Evolutionary conservation across 2,888 invertebrate species (phyloP), one percentile per base, ranked within the genome.

Genomic region (Pollenia amentaria): DNA sequence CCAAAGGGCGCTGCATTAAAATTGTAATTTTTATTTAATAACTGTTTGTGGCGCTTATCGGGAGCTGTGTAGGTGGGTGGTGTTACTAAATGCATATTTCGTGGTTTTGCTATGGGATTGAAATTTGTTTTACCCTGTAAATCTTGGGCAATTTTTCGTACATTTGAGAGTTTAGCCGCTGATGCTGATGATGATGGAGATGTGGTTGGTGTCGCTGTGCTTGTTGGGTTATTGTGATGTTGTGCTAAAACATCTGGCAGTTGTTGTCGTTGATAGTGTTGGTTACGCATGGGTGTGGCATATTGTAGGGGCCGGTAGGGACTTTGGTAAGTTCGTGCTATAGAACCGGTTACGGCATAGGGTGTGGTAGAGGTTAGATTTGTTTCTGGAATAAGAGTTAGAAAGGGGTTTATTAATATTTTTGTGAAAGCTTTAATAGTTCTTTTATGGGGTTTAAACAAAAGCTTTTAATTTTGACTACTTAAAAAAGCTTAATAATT

Each of bases 41-140:
- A 76, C 11, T 80, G 88, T 55, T 89, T 88, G 40, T 85, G 88
- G 2, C 85, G 75, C 12, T 80, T 82, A 48, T 88, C 87, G 67
- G 89, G 88, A n/a, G 89, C 89, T 65, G 90, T 89, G 75, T 90
- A 90, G 16, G 89, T 87, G 64, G 90, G 90, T 48, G 89, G 89
- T 60, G 88, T 88, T 51, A 88, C 88, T 88, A 89, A 89, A 89
- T 88, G 89, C 67, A 87, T 51, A 76, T 89, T 88, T 6, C 87
- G 84, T 16, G 85, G 87, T 44, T 81, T 87, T 42, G 88, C 55
- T 79, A 83, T 81, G 78, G 70, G 90, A 89, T 90, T 89, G 57
- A 91, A 91, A 65, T 90, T 91, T 69, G 91, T 91, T 89, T 90
- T 91, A 42, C 89, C 92, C 88, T 91, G 90, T 83, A 93, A 89